Conservation (phyloP, 2,888 invertebrate genomes). For the Lochmaea capreae region DNA sequence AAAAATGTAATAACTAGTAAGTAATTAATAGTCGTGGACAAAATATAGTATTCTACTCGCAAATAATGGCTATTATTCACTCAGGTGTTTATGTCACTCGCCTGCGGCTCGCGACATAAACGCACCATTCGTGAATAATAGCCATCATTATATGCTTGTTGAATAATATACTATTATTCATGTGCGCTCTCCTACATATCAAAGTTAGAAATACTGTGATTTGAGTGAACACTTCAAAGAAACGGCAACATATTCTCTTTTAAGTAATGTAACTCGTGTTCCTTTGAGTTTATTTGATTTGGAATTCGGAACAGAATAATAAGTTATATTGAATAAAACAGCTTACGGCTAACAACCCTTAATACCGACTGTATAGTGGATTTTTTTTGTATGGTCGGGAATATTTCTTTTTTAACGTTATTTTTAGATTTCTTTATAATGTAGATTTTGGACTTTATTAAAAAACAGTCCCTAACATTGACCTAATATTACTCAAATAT, state of each 20-base stretch:
- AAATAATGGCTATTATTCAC: too few species aligned
- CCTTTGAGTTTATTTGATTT: slow-evolving; percentile 3
- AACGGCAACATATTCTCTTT: not conserved
- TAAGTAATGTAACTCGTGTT: not conserved
- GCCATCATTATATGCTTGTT: too few species aligned
- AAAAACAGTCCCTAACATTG: too few species aligned
- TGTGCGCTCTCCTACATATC: not conserved
- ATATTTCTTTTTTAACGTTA: not conserved
- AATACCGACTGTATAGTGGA: not conserved
- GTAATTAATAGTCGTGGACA: too few species aligned
- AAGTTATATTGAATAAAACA: slow-evolving; percentile 4
- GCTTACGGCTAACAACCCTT: not conserved
- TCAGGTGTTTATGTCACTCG: too few species aligned
- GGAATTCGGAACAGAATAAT: not conserved
- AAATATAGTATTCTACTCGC: too few species aligned
- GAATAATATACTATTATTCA: too few species aligned
- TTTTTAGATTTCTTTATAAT: not conserved
- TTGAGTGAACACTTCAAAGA: not conserved
- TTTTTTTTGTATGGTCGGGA: not conserved
- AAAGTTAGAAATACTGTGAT: not conserved
- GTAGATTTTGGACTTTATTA: not conserved
- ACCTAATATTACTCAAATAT: too few species aligned
- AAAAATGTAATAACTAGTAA: too few species aligned
- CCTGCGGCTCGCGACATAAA: too few species aligned
- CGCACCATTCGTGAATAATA: too few species aligned